A percentile compares a stretch with the other conserved stretches of the same genome.
Conservation (phyloP, 2,797 vertebrate species). For the Semotilus atromaculatus region DNA sequence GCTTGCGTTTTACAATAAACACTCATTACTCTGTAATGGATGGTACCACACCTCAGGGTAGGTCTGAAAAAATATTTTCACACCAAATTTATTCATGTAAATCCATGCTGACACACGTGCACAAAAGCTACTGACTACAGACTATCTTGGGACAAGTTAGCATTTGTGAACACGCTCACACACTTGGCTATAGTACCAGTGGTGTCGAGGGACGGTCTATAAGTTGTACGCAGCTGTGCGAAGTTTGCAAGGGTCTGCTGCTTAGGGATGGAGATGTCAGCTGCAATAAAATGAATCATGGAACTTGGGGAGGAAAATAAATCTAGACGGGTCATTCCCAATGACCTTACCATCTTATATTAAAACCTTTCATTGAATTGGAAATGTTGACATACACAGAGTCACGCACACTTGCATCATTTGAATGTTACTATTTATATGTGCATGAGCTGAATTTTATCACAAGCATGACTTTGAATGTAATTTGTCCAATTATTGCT, state of each 20-base stretch:
- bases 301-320: constrained; percentile 39
- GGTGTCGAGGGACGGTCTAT: constrained; percentile 25
- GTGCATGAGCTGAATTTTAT: not conserved
- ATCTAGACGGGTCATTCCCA: constrained; percentile 28
- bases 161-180: constrained; percentile 10
- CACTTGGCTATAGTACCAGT: not conserved
- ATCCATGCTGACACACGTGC: constrained; percentile 20
- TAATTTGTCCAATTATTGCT: not conserved
- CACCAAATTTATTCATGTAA: not conserved
- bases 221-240: constrained; percentile 39
- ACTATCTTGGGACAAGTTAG: constrained; percentile 36
- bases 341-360: constrained; percentile 34
- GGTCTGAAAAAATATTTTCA: constrained; percentile 11
- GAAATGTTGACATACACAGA: constrained; percentile 6
- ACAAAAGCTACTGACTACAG: constrained; percentile 33
- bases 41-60: not conserved
- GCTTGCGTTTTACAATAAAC: constrained; percentile 1
- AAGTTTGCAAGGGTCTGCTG: constrained; percentile 37
- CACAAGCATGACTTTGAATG: not conserved
- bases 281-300: constrained; percentile 49
- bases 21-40: not conserved
- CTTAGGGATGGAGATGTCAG: constrained; percentile 48
- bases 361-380: constrained; percentile 15
- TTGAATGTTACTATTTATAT: constrained; percentile 1
- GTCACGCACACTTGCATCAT: not conserved